Evolutionary conservation across 2,113 vertebrate species (phyloP).

Genomic region (Seriola aureovittata): DNA sequence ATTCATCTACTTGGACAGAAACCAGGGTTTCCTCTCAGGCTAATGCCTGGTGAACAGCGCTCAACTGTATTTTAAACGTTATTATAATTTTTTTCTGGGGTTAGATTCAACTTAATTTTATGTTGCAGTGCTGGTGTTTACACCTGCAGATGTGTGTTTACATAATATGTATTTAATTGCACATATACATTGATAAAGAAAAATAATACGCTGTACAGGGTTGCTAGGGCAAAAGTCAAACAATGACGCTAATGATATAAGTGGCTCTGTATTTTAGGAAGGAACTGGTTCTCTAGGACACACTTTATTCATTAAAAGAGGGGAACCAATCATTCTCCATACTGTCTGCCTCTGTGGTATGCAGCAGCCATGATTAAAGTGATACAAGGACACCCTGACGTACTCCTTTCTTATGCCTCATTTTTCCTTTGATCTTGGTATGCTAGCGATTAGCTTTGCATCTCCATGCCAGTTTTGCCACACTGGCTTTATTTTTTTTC

Average conservation of each 20-base stretch:
- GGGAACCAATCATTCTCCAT: conserved; percentile 26
- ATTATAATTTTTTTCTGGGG: background rate
- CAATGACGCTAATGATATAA: background rate
- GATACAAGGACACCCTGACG: conserved; percentile 55
- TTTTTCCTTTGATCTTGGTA: conserved; percentile 57
- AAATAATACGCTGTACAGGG: background rate
- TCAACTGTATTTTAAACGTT: background rate
- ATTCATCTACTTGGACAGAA: conserved; percentile 18
- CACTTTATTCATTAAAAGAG: conserved; percentile 31
- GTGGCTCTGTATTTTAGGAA: background rate
- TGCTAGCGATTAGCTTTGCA: conserved; percentile 16
- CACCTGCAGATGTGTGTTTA: background rate
- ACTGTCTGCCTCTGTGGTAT: conserved; percentile 53
- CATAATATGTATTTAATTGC: background rate
- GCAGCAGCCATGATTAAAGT: conserved; percentile 48
- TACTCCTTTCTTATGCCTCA: conserved; percentile 37
- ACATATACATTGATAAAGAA: background rate
- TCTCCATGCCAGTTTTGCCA: conserved; percentile 45
- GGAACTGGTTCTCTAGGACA: background rate
- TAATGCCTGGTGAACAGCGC: background rate
- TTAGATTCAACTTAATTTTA: background rate
- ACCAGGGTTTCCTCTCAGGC: conserved; percentile 7
- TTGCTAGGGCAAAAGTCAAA: background rate
- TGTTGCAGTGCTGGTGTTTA: background rate
- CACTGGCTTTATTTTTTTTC: background rate